A percentile compares a stretch with the other conserved stretches of the same genome.
Evolutionary conservation across 2,797 vertebrate species (phyloP).

Genomic region (Cryptoprocta ferox): DNA sequence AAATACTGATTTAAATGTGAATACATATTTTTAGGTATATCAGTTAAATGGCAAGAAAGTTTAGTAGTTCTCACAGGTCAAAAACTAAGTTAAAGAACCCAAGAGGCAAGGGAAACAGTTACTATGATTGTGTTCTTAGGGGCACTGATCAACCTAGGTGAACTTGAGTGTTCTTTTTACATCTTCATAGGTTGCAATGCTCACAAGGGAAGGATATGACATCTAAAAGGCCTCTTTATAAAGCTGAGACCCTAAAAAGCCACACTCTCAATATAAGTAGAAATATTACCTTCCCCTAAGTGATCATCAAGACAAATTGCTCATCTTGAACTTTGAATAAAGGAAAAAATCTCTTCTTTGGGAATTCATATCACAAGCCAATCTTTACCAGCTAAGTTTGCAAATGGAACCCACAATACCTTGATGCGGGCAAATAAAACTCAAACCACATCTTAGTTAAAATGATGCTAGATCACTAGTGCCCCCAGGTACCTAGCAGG

Average conservation of each 20-base stretch:
- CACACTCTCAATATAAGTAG: neutral
- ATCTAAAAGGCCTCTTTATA: neutral
- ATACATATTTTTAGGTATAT: neutral
- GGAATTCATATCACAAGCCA: neutral
- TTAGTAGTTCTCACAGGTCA: neutral
- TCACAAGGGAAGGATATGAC: neutral
- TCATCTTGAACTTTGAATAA: neutral
- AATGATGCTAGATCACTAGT: neutral
- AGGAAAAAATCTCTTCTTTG: neutral
- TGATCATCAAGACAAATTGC: neutral
- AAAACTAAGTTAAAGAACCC: neutral
- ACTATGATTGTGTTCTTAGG: neutral
- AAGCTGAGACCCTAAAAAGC: neutral
- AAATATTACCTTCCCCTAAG: neutral
- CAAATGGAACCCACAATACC: neutral
- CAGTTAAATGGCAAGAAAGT: neutral
- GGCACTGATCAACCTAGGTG: neutral
- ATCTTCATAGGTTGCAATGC: neutral
- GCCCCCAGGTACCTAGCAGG: neutral
- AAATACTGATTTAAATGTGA: neutral
- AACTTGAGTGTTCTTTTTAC: conserved; percentile 5
- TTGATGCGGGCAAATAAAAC: neutral
- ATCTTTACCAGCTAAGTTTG: neutral
- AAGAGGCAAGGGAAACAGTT: neutral
- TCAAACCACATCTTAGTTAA: neutral